Percentiles rank a stretch among this genome's conserved stretches.
Evolutionary conservation across 2,797 vertebrate species (phyloP).

Genomic region (Eptatretus atami): DNA sequence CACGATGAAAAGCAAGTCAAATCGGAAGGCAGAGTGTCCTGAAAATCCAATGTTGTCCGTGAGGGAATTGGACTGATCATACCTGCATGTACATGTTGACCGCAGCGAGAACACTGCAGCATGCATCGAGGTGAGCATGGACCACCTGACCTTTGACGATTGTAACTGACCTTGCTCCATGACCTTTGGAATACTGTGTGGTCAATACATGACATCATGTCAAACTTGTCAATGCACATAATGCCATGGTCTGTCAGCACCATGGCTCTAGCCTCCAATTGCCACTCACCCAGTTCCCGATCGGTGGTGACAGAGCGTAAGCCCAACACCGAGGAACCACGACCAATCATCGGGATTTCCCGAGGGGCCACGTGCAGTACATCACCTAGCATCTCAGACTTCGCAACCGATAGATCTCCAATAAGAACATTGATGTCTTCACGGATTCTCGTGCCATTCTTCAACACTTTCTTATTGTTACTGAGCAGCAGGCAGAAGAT

Average conservation of each 20-base stretch:
- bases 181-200: conserved; percentile 88
- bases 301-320: conserved; percentile 85
- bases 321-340: conserved; percentile 62
- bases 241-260: conserved; percentile 67
- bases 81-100: conserved; percentile 88
- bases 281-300: conserved; percentile 68
- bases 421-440: conserved; percentile 87
- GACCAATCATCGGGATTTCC: conserved; percentile 67
- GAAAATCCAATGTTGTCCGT: conserved; percentile 97
- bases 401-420: conserved; percentile 77
- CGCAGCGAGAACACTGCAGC: conserved; percentile 69
- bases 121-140: conserved; percentile 78
- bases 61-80: conserved; percentile 82
- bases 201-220: conserved; percentile 93
- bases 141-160: conserved; percentile 69
- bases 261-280: conserved; percentile 76
- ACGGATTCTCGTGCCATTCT: conserved; percentile 62
- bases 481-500: conserved; percentile 79
- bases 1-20: conserved; percentile 82
- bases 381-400: conserved; percentile 70
- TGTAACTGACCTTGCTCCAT: conserved; percentile 94
- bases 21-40: conserved; percentile 84
- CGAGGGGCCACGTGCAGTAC: conserved; percentile 59
- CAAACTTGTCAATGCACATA: conserved; percentile 88
- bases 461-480: conserved; percentile 63